Percentiles rank a stretch among this genome's conserved stretches.
Evolutionary conservation across 2,888 invertebrate species (phyloP).

Genomic region (Sisyra terminalis): DNA sequence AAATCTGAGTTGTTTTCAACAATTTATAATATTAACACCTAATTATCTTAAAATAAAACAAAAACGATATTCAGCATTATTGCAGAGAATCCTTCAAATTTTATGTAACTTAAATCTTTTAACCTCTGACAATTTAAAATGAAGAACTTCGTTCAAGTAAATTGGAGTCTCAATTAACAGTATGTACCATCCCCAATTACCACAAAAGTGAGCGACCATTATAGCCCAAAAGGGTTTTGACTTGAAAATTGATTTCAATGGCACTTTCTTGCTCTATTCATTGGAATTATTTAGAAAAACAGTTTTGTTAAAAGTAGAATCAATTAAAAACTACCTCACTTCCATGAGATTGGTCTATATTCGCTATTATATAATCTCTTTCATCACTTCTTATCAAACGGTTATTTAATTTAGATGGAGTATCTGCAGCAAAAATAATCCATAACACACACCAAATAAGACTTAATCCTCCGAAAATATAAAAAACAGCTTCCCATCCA

Average conservation of each 20-base stretch:
- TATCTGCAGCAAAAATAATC: constrained; percentile 48
- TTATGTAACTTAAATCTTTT: too few relatives aligned
- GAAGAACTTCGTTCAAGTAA: constrained; percentile 64
- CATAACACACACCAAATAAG: constrained; percentile 61
- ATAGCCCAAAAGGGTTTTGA: constrained; percentile 63
- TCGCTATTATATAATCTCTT: constrained; percentile 40
- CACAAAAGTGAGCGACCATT: constrained; percentile 57
- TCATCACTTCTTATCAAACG: constrained; percentile 50
- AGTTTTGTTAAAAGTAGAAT: constrained; percentile 14
- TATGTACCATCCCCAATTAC: constrained; percentile 79
- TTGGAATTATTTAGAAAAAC: too few relatives aligned
- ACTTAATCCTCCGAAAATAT: constrained; percentile 58
- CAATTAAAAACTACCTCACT: constrained; percentile 4
- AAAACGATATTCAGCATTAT: too few relatives aligned
- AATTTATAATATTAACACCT: too few relatives aligned
- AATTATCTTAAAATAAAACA: too few relatives aligned
- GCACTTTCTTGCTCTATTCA: too few relatives aligned
- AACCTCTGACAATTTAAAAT: constrained; percentile 55
- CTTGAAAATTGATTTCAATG: constrained; percentile 52
- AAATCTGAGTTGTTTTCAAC: too few relatives aligned
- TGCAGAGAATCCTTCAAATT: too few relatives aligned
- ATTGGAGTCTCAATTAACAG: constrained; percentile 64
- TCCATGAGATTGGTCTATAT: background rate
- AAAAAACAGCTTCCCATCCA: constrained; percentile 73
- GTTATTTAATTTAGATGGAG: constrained; percentile 37